These are phyloP conservation scores for Baronia brevicornis DNA, from an alignment of 2,888 invertebrate species.

Conservation along the genomic window DNA sequence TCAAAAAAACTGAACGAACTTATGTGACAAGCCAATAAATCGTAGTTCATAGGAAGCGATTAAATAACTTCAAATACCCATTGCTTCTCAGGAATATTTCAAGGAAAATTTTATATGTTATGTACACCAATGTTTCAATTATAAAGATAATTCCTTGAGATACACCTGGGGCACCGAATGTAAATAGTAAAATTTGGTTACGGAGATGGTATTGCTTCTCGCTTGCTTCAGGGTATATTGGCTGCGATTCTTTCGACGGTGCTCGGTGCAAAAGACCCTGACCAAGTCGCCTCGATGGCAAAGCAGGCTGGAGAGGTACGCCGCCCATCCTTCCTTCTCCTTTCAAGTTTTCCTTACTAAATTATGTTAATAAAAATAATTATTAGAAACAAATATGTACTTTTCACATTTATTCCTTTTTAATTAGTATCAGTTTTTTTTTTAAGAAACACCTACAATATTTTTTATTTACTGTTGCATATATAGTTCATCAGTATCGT, in stretches of 20 bases:
- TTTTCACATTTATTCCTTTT: no score
- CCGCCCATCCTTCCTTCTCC: constrained; percentile 64
- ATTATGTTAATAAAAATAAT: constrained; percentile 8
- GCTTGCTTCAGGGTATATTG: constrained; percentile 90
- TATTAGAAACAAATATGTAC: constrained; percentile 5
- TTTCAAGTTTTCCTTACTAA: constrained; percentile 27
- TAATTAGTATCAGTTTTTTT: not conserved
- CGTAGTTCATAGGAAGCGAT: constrained; percentile 47
- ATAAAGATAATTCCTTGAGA: constrained; percentile 37
- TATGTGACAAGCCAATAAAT: no score
- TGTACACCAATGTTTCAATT: not conserved
- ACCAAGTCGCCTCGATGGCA: constrained; percentile 94
- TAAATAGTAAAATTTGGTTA: constrained; percentile 73
- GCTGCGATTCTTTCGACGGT: constrained; percentile 93
- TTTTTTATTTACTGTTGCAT: no score
- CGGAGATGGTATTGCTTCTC: constrained; percentile 73
- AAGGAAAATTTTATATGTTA: constrained; percentile 31
- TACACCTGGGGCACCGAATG: constrained; percentile 44
- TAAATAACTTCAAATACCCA: constrained; percentile 51
- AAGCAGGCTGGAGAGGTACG: constrained; percentile 97
- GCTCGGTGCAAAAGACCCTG: constrained; percentile 93
- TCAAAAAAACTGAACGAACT: no score
- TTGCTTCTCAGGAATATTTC: constrained; percentile 49
- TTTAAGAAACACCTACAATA: not conserved
- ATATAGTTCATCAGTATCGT: constrained; percentile 94